Evolutionary conservation across 2,113 vertebrate species (phyloP).

Genomic region (Eidolon helvum): DNA sequence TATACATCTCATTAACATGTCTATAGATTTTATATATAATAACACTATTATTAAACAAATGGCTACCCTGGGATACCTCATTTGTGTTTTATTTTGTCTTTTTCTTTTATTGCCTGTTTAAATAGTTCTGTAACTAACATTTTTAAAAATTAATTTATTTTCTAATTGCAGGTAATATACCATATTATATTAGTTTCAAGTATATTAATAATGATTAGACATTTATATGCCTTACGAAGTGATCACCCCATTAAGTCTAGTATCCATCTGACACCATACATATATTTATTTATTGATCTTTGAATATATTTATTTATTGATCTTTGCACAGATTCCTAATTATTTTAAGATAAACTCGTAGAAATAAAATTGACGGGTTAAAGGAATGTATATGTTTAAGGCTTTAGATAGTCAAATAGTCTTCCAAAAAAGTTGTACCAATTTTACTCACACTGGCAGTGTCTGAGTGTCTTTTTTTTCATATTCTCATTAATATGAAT

Average conservation of each 20-base stretch:
- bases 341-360: neutral
- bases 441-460: neutral
- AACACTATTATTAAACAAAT: neutral
- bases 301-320: neutral
- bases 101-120: neutral
- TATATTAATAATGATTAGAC: neutral
- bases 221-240: neutral
- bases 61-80: neutral
- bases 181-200: neutral
- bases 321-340: neutral
- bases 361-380: neutral
- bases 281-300: neutral
- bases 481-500: neutral
- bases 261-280: neutral
- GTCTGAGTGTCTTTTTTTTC: neutral
- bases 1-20: neutral
- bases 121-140: neutral
- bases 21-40: neutral
- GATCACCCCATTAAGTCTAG: neutral
- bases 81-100: neutral
- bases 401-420: neutral
- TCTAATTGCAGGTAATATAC: neutral
- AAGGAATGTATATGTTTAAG: neutral
- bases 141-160: neutral
- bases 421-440: neutral